These are phyloP conservation scores for Sisyra nigra DNA, from an alignment of 2,888 invertebrate genomes.

Conservation along the genomic window DNA sequence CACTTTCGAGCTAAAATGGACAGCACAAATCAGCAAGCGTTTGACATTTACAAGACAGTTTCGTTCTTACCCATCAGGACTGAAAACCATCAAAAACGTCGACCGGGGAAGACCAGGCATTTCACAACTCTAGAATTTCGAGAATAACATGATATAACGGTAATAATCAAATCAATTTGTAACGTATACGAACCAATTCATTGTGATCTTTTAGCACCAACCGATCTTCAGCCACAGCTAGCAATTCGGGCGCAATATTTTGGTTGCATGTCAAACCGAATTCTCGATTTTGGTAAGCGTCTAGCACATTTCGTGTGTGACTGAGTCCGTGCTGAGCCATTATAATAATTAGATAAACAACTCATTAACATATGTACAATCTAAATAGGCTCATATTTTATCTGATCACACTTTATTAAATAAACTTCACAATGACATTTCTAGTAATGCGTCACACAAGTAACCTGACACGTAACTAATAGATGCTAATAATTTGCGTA, in stretches of 20 bases:
- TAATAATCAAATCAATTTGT: conserved; percentile 3
- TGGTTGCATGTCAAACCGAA: conserved; percentile 6
- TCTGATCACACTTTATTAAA: too few species aligned
- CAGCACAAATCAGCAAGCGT: not conserved
- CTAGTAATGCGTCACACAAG: too few species aligned
- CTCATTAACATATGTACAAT: too few species aligned
- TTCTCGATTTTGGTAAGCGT: conserved; percentile 9
- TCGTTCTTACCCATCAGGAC: conserved; percentile 60
- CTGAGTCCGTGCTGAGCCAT: not conserved
- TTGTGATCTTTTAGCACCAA: conserved; percentile 40
- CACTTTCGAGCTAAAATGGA: conserved; percentile 44
- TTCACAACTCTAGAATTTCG: conserved; percentile 45
- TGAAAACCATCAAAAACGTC: conserved; percentile 76
- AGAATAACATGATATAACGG: conserved; percentile 5
- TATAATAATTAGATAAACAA: too few species aligned
- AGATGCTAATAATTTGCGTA: too few species aligned
- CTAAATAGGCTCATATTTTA: too few species aligned
- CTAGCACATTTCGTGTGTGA: conserved; percentile 7
- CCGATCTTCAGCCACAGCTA: conserved; percentile 44
- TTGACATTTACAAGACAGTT: conserved; percentile 1
- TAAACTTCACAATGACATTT: too few species aligned
- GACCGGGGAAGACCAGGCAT: conserved; percentile 61
- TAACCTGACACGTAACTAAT: too few species aligned
- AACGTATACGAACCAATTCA: conserved; percentile 36
- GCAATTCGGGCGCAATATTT: conserved; percentile 8